Percentiles rank a stretch among this genome's conserved stretches.
Conservation (phyloP, 2,113 vertebrate genomes). For the Blennius ocellaris region DNA sequence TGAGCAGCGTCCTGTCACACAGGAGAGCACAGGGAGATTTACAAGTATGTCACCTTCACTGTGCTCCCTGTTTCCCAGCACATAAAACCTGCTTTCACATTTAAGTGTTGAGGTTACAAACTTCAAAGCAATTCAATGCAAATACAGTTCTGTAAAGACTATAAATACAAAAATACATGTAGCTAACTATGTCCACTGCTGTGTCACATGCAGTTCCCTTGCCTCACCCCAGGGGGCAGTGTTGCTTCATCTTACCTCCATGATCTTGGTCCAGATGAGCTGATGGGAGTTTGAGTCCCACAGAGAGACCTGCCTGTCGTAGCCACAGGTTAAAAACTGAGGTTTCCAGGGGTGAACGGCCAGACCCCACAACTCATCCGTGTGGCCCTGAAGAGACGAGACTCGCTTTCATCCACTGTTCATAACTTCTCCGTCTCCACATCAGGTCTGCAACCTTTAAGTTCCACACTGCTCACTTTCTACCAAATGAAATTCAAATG, state of each 20-base stretch:
- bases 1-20: conserved; percentile 91
- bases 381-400: conserved; percentile 88
- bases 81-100: too few relatives aligned
- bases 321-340: conserved; percentile 95
- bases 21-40: conserved; percentile 33
- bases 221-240: conserved; percentile 50
- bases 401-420: background rate
- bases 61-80: background rate
- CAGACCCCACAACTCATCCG: conserved; percentile 97
- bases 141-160: background rate
- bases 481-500: too few relatives aligned
- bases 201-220: background rate
- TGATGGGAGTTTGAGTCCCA: conserved; percentile 93
- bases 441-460: too few relatives aligned
- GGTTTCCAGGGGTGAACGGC: conserved; percentile 91
- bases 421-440: too few relatives aligned
- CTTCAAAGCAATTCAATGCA: background rate
- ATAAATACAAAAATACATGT: too few relatives aligned
- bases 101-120: too few relatives aligned
- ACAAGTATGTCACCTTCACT: background rate
- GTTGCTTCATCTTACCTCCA: conserved; percentile 86
- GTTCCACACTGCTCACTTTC: too few relatives aligned
- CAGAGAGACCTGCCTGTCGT: conserved; percentile 93
- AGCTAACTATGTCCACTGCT: too few relatives aligned
- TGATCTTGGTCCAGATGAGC: conserved; percentile 91